Evolutionary conservation across 2,888 invertebrate genomes (phyloP), one percentile per base, ranked within the genome.

Genomic region (Malacosoma neustria): DNA sequence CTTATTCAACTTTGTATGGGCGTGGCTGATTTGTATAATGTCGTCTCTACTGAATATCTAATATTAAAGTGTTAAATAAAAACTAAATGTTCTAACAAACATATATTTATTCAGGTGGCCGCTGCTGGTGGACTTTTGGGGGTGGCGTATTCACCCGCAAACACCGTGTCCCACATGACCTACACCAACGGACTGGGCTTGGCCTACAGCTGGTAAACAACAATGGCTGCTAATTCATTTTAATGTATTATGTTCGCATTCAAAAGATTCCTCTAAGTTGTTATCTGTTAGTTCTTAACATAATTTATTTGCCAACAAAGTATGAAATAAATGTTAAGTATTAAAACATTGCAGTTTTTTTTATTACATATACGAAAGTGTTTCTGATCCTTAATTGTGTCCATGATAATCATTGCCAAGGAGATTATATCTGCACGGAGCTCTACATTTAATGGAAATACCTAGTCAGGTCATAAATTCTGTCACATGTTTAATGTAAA

Each of bases 91-190:
- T n/a, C n/a, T n/a, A n/a, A n/a, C n/a, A n/a, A n/a, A n/a, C n/a
- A n/a, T n/a, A n/a, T n/a, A n/a, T n/a, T n/a, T n/a, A n/a, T 55
- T 34, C 56, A 87, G 81, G 84, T 87, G n/a, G 80, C 87, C 32
- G 62, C 76, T 11, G 63, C 75, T 36, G 85, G 85, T 33, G 85
- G 86, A 11, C 80, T 88, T 30, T 71, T 89, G n/a, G 89, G 89
- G 30, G 87, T 89, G 11, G 88, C 89, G 1, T 89, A 89, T 53
- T 88, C 89, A 9, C 87, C 89, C 22, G 88, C 89, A 9, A 88
- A 89, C 6, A 81, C 88, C 11, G 89, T 89, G 1, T 87, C 89
- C n/a, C 89, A 89, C 65, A 87, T 89, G 82, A 82, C 84, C 32
- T 89, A 88, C 68, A 66, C 80, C 38, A 87, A 87, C 51, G 88